These are phyloP conservation scores for Scophthalmus maximus DNA, from an alignment of 2,113 vertebrate genomes.

Conservation along the genomic window DNA sequence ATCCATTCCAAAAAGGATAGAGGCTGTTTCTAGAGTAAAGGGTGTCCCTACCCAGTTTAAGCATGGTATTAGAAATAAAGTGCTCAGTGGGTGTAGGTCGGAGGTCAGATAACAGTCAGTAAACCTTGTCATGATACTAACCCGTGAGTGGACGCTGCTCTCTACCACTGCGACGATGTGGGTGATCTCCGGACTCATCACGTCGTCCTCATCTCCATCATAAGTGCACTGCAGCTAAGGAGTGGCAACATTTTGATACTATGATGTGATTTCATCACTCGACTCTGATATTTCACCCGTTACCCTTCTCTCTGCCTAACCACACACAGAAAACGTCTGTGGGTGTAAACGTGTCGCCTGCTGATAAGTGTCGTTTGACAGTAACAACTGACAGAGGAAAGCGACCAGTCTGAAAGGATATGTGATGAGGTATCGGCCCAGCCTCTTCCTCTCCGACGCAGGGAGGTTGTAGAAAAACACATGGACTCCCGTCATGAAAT, in stretches of 20 bases:
- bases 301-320: too few relatives aligned
- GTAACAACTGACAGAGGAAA: not conserved
- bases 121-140: conserved; percentile 20
- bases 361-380: not conserved
- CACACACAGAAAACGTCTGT: not conserved
- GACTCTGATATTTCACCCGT: not conserved
- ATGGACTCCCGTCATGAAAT: conserved; percentile 79
- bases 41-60: not conserved
- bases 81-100: not conserved
- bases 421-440: conserved; percentile 82
- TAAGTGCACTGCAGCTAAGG: conserved; percentile 80
- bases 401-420: conserved; percentile 80
- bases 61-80: not conserved
- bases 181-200: conserved; percentile 80
- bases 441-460: conserved; percentile 79
- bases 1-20: too few relatives aligned
- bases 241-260: conserved; percentile 4
- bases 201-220: conserved; percentile 82
- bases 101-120: not conserved
- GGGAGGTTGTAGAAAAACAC: conserved; percentile 84
- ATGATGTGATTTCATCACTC: not conserved
- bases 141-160: conserved; percentile 71
- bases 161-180: conserved; percentile 82
- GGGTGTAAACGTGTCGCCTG: not conserved
- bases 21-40: too few relatives aligned